Evolutionary conservation across 2,113 vertebrate genomes (phyloP).

Genomic region (Sigmodon hispidus): DNA sequence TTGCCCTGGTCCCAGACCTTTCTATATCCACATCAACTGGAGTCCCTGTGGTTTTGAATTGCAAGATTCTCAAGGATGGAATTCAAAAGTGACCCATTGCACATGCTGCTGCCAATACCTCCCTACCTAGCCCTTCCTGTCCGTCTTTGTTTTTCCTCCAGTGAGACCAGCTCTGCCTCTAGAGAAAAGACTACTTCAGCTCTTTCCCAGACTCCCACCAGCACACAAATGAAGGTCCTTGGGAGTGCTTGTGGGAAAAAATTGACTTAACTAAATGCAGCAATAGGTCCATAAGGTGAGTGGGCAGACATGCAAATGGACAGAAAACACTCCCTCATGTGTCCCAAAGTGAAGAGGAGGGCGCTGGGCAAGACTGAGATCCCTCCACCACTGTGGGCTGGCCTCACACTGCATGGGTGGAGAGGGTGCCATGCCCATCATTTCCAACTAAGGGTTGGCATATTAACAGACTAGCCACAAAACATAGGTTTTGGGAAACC

Average conservation of each 20-base stretch:
- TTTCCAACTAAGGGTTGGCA: slow-evolving; percentile 68
- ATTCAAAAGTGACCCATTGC: not conserved
- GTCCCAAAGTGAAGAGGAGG: not conserved
- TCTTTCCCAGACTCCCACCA: not conserved
- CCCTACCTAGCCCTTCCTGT: not conserved
- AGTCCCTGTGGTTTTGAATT: not conserved
- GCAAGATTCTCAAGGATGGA: not conserved
- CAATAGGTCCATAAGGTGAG: not conserved
- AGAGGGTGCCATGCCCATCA: not conserved
- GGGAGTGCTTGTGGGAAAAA: not conserved
- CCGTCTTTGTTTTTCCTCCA: not conserved
- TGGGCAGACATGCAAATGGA: slow-evolving; percentile 26
- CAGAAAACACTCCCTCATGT: not conserved
- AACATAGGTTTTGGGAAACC: slow-evolving; percentile 72
- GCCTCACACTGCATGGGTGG: not conserved
- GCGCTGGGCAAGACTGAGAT: not conserved
- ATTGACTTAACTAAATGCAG: not conserved
- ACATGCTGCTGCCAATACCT: not conserved
- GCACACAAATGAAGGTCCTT: not conserved
- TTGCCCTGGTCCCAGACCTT: not conserved
- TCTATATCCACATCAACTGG: rapidly evolving
- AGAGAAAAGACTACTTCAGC: not conserved
- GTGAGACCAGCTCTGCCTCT: not conserved
- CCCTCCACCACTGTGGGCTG: not conserved
- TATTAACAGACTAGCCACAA: slow-evolving; percentile 70